A percentile compares a stretch with the other conserved stretches of the same genome.
Evolutionary conservation across 1,140 invertebrate genomes (phyloP).

Genomic region (Physella acuta): DNA sequence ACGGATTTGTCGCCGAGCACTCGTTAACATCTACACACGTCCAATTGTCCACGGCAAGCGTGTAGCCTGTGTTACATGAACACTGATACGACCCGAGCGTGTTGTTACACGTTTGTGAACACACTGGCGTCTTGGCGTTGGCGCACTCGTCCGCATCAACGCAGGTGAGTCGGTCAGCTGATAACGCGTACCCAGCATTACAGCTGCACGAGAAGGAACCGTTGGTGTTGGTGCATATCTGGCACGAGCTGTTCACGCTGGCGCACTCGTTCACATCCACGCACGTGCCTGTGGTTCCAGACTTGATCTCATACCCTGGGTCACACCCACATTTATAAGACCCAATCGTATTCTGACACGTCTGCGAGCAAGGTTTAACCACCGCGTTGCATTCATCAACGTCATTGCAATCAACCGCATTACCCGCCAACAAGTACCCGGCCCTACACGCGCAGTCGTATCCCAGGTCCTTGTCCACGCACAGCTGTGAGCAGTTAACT

Average conservation of each 20-base stretch:
- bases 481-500: not conserved
- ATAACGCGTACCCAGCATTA: not conserved
- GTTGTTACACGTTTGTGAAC: not conserved
- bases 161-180: not conserved
- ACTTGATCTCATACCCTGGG: not conserved
- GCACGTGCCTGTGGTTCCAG: not conserved
- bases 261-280: not conserved
- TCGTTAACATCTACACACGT: slow-evolving; percentile 19
- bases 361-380: not conserved
- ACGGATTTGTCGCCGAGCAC: not conserved
- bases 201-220: not conserved
- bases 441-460: not conserved
- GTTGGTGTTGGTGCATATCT: not conserved
- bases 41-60: not conserved
- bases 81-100: slow-evolving; percentile 11
- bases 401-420: not conserved
- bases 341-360: not conserved
- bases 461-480: not conserved
- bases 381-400: not conserved
- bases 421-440: too few relatives aligned
- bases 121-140: not conserved
- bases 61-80: slow-evolving; percentile 26
- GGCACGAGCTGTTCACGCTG: not conserved
- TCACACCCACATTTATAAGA: not conserved
- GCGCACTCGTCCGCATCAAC: not conserved